phyloP scores from a whole-genome alignment of 2,113 vertebrate genomes.

The Apteryx owenii region DNA sequence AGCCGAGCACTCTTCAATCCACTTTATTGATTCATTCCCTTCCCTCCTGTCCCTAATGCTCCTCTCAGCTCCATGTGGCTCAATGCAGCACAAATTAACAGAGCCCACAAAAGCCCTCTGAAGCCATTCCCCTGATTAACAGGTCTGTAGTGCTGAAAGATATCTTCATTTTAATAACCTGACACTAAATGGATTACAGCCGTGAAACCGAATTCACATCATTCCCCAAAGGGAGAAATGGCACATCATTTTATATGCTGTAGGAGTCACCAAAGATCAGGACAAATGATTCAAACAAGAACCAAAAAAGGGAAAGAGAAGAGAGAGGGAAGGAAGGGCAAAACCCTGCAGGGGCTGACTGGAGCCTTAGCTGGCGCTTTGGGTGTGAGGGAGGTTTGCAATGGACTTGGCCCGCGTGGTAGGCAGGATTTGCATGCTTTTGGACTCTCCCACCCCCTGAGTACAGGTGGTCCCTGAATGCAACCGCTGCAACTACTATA shows the following conservation, averaged over 20 bases:
- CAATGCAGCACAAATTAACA: constrained; percentile 60
- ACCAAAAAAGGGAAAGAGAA: background rate
- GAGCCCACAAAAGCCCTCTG: constrained; percentile 53
- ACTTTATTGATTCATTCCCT: constrained; percentile 58
- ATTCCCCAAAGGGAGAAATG: constrained; percentile 39
- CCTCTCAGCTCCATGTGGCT: constrained; percentile 32
- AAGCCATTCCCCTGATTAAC: constrained; percentile 71
- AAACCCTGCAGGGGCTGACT: background rate
- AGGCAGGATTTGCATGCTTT: no score
- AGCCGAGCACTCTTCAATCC: constrained; percentile 38
- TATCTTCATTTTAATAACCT: constrained; percentile 69
- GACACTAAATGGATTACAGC: constrained; percentile 58
- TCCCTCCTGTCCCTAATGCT: constrained; percentile 34
- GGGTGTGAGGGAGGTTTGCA: accelerated
- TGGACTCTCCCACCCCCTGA: background rate
- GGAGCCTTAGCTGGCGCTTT: background rate
- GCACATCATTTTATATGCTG: background rate
- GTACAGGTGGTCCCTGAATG: background rate
- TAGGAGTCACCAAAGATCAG: constrained; percentile 4
- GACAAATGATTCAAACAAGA: background rate
- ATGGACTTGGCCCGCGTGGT: accelerated
- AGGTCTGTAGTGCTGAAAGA: constrained; percentile 54
- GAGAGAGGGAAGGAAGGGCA: background rate
- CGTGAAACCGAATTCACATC: background rate
- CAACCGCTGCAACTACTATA: no score